Percentiles rank a stretch among this genome's conserved stretches.
Conservation (phyloP, 2,888 invertebrate species). For the Lasioglossum lativentre region DNA sequence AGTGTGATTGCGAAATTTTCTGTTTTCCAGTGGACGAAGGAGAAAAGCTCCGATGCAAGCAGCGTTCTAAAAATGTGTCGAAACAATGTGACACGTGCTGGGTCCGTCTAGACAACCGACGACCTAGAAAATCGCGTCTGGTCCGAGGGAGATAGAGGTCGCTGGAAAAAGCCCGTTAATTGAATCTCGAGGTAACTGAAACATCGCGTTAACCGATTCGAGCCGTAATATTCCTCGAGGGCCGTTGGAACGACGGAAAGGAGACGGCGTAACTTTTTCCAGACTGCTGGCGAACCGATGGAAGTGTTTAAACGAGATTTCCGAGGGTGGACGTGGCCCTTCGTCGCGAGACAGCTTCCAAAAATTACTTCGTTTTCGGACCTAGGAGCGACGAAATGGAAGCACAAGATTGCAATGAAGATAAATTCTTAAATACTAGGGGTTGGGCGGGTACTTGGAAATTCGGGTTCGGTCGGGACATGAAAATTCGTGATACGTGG, state of each 20-base stretch:
- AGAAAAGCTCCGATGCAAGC: background rate
- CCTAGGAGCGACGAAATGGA: no score
- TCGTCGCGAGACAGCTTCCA: no score
- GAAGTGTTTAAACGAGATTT: slow-evolving; percentile 56
- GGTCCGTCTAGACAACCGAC: background rate
- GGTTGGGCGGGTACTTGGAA: no score
- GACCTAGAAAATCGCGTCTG: slow-evolving; percentile 15
- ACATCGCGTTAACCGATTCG: slow-evolving; percentile 49
- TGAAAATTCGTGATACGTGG: no score
- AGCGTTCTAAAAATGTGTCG: background rate
- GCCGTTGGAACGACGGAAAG: slow-evolving; percentile 40
- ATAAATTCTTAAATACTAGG: no score
- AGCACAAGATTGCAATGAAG: no score
- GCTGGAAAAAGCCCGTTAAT: slow-evolving; percentile 39
- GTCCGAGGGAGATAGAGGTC: background rate
- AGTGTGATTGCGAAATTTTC: background rate
- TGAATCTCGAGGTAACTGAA: slow-evolving; percentile 40
- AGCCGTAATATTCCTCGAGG: slow-evolving; percentile 51
- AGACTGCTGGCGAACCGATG: slow-evolving; percentile 32
- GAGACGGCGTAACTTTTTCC: slow-evolving; percentile 37
- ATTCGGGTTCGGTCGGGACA: no score
- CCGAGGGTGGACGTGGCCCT: background rate
- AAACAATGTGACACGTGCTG: slow-evolving; percentile 11
- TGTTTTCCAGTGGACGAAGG: background rate
- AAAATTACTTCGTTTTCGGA: no score